These are phyloP conservation scores for Rotaria magnacalcarata DNA, from an alignment of 2,888 invertebrate species.

Conservation along the genomic window DNA sequence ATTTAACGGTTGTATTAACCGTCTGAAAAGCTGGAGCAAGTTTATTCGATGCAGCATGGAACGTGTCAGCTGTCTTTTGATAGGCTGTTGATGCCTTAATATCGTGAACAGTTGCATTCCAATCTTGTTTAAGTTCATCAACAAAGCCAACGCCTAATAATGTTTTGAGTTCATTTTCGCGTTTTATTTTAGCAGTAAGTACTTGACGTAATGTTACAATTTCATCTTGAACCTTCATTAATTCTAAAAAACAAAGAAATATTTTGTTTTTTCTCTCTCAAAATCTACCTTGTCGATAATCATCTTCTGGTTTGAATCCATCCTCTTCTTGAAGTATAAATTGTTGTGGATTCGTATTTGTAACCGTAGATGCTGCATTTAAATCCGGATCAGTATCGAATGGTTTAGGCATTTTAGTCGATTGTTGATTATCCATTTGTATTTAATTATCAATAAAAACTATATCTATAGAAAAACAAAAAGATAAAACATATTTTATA, in stretches of 20 bases:
- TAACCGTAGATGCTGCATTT: background rate
- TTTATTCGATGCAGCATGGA: conserved; percentile 45
- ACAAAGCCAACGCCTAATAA: conserved; percentile 45
- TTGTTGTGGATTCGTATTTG: background rate
- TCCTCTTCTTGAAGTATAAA: background rate
- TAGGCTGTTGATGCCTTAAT: conserved; percentile 43
- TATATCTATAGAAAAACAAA: no score
- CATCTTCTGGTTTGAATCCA: conserved; percentile 20
- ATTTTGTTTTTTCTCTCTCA: no score
- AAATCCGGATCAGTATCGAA: background rate
- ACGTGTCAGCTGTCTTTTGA: conserved; percentile 45
- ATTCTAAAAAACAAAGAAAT: background rate
- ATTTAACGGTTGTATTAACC: conserved; percentile 44
- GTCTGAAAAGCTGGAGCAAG: conserved; percentile 56
- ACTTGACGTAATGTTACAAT: conserved; percentile 28
- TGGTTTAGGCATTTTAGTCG: conserved; percentile 34
- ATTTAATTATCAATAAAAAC: no score
- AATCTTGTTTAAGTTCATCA: conserved; percentile 46
- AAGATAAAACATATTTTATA: no score
- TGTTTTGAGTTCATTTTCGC: conserved; percentile 45
- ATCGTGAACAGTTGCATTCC: conserved; percentile 36
- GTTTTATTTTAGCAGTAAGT: conserved; percentile 41
- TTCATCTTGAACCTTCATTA: conserved; percentile 30
- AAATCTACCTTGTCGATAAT: conserved; percentile 23
- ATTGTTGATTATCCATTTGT: conserved; percentile 4